Conservation (phyloP, 2,797 vertebrate genomes). For the Sarcophilus harrisii region DNA sequence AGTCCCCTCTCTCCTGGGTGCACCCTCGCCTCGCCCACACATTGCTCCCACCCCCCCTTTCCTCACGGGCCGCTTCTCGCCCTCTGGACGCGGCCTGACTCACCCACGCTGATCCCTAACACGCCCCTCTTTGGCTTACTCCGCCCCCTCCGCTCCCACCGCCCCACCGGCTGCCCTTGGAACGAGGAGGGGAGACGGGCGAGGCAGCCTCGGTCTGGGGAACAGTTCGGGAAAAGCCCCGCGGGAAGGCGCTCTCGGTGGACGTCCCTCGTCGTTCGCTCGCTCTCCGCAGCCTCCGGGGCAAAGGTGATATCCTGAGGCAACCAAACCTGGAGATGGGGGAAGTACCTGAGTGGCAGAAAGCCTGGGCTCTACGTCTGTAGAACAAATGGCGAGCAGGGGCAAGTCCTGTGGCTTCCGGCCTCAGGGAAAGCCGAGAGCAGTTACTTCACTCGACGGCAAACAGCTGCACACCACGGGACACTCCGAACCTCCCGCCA, state of each 20-base stretch:
- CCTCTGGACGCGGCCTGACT: background rate
- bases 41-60: too few relatives aligned
- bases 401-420: background rate
- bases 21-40: background rate
- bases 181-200: background rate
- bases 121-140: background rate
- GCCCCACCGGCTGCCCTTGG: background rate
- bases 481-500: background rate
- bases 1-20: too few relatives aligned
- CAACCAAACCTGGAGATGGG: background rate
- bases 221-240: background rate
- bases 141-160: too few relatives aligned
- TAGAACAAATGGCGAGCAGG: background rate
- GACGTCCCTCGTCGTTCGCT: background rate
- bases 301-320: background rate
- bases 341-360: conserved; percentile 52
- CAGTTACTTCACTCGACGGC: conserved; percentile 42
- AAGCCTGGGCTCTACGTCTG: background rate
- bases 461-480: accelerated
- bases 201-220: background rate
- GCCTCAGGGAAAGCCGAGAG: conserved; percentile 2
- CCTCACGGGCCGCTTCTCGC: background rate
- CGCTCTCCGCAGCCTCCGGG: background rate
- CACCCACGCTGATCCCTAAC: background rate
- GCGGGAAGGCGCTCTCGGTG: background rate